Percentiles rank a stretch among this genome's conserved stretches.
Evolutionary conservation across 2,888 invertebrate genomes (phyloP).

Genomic region (Anarsia innoxiella): DNA sequence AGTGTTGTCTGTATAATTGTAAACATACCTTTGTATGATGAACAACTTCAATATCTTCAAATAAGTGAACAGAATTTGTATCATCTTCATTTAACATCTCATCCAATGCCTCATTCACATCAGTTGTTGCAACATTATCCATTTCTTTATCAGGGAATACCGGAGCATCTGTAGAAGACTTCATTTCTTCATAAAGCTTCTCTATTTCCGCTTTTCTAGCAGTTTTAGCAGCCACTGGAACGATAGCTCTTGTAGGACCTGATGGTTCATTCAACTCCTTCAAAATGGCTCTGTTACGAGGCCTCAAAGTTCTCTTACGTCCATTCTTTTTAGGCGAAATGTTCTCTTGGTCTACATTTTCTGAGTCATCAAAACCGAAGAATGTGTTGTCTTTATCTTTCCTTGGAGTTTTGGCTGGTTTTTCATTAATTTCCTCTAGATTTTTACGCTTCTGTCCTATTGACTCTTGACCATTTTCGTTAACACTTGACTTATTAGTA

Average conservation of each 20-base stretch:
- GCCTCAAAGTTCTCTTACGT: conserved; percentile 32
- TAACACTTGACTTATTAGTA: conserved; percentile 18
- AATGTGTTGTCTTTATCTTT: conserved; percentile 43
- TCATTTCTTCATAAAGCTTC: conserved; percentile 40
- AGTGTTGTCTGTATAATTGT: too few species aligned
- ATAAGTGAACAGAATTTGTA: conserved; percentile 54
- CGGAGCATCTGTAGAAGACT: conserved; percentile 46
- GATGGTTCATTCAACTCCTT: conserved; percentile 44
- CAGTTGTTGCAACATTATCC: conserved; percentile 21
- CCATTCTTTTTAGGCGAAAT: conserved; percentile 43
- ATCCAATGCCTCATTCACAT: conserved; percentile 27
- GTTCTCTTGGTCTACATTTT: conserved; percentile 52
- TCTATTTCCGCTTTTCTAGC: conserved; percentile 37
- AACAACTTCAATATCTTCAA: conserved; percentile 62
- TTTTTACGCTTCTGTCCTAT: conserved; percentile 19
- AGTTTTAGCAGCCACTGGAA: conserved; percentile 39
- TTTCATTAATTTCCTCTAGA: conserved; percentile 16
- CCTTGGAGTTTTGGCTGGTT: conserved; percentile 20
- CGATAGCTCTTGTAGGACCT: conserved; percentile 39
- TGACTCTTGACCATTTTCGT: conserved; percentile 26
- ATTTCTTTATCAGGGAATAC: conserved; percentile 32
- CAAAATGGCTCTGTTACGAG: conserved; percentile 38
- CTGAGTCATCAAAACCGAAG: conserved; percentile 67
- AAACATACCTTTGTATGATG: conserved; percentile 58
- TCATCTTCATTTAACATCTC: conserved; percentile 33